Base-by-base conservation (phyloP, 2,888 invertebrate species). In the Machimus rusticus region DNA sequence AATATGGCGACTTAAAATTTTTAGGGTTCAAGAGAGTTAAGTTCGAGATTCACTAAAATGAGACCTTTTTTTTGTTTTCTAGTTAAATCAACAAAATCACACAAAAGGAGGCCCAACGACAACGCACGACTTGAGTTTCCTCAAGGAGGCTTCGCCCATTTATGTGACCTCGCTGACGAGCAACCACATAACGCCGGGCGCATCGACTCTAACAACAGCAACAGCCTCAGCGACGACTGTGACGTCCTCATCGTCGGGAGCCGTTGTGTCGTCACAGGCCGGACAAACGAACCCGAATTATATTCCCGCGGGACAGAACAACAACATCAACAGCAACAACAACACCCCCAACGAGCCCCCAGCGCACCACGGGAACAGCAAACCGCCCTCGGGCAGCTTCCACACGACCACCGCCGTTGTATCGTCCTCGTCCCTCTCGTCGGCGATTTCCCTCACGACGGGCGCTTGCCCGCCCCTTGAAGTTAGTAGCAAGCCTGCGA, bases 81-180 rank as follows among this genome's bases (percentile, higher is more conserved):
- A 90, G 90, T 88, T 90, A 88, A 90, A 91, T 91, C 93, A 90
- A 92, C 93, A 89, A 92, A 91, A 90, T 91, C 93, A 89, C 90
- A 92, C 91, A 16, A 92, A 92, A 89, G 91, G 91, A 93, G 94
- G 93, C 16, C 94, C 94, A 91, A 88, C 88, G 55, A 90, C 91
- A 77, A 90, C 90, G 86, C 92, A 92, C 86, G 96, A 96, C 90
- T 93, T 96, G 89, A 97, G 96, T 94, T 97, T 96, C 88, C 95
- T 97, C 91, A 96, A 96, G 91, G 96, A 96, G 91, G 96, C 95
- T 91, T 96, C 96, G 87, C 96, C 96, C 87, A 96, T 97, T 90
- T 97, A 97, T 94, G 96, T 97, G 90, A 97, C 96, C 89, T 96
- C 96, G 89, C 95, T 96, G 90, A 93, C 92, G 88, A 92, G 91